Base-by-base conservation (phyloP, 2,888 invertebrate genomes). In the Spicauda simplicius region DNA sequence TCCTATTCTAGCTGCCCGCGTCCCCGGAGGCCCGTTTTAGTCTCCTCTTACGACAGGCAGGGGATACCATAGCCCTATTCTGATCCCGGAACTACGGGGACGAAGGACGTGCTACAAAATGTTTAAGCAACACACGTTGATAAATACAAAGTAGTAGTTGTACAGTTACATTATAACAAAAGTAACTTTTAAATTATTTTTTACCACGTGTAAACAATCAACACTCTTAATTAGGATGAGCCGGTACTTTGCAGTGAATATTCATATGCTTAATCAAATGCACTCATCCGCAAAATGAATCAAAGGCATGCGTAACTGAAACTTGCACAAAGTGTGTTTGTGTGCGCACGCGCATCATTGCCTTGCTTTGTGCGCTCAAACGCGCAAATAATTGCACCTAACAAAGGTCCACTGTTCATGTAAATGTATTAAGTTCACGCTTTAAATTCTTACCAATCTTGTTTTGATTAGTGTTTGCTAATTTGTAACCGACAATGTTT, bases 251-350 rank as follows among this genome's bases (percentile, higher is more conserved):
- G 72, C 75, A 72, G 69, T 75, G 80, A 75, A 37, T 78, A 85
- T 71, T 61, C 68, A 70, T 67, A 80, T 79, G 80, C 79, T 81
- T 82, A 86, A 87, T 85, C 74, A 79, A 76, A 80, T 64, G 80
- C 82, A 84, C 74, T 86, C 80, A 80, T 74, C 80, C 86, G 83
- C 75, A 75, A 84, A 90, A 91, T 89, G 81, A 88, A 87, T 79
- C 69, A 76, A 77, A 80, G 75, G 78, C 78, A 76, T 69, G 77
- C 83, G 79, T 79, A 61, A 53, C 57, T 52, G 61, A 66, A 61
- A 70, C 58, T 54, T 60, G 65, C 64, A 72, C 63, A 69, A 59
- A 25, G 66, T 67, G 64, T 20, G 63, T 65, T 66, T 70, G 71
- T 70, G 64, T 45, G 62, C 64, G 54, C 33, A n/a, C 50, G 58